Conservation (phyloP, 1,140 invertebrate species). For the Solen grandis region DNA sequence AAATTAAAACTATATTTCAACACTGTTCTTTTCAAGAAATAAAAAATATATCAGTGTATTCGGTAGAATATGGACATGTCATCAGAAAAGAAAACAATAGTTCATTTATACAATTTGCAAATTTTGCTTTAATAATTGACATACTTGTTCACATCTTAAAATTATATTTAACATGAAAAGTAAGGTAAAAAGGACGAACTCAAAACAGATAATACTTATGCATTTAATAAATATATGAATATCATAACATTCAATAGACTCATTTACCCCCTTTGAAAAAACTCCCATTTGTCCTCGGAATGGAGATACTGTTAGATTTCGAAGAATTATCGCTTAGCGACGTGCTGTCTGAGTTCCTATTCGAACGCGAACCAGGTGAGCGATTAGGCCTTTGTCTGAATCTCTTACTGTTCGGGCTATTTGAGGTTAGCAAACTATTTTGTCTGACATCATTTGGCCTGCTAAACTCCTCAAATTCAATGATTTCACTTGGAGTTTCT, state of each 20-base stretch:
- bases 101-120: no score
- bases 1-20: no score
- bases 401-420: constrained; percentile 5
- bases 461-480: constrained; percentile 24
- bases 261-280: constrained; percentile 25
- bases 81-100: no score
- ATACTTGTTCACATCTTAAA: no score
- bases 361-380: constrained; percentile 34
- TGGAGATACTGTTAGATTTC: constrained; percentile 6
- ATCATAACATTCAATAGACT: constrained; percentile 5
- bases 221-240: constrained; percentile 1
- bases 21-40: no score
- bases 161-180: no score
- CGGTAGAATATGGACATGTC: no score
- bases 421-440: constrained; percentile 36
- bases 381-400: constrained; percentile 4
- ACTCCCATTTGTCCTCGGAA: constrained; percentile 45
- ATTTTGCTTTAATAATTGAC: no score
- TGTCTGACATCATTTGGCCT: constrained; percentile 21
- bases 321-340: constrained; percentile 41
- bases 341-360: constrained; percentile 38
- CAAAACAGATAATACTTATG: no score
- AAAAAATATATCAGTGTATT: no score
- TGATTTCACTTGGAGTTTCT: constrained; percentile 35
- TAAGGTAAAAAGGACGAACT: no score